Evolutionary conservation across 2,888 invertebrate genomes (phyloP).

Genomic region (Drosophila kuntzei): DNA sequence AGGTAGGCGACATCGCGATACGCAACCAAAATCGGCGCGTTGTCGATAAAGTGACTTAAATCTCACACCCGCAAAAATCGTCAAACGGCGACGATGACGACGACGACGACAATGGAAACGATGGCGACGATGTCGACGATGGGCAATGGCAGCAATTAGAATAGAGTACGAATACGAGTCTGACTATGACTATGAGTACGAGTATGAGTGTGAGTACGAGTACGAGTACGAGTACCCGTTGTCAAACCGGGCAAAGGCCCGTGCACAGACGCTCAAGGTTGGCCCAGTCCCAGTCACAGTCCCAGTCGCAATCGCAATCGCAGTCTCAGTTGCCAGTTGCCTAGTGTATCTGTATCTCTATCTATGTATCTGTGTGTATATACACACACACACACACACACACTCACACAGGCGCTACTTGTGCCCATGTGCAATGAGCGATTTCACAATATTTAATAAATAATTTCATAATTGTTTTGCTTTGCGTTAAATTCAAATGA

Average conservation of each 20-base stretch:
- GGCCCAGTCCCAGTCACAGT: conserved; percentile 54
- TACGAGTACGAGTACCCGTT: conserved; percentile 29
- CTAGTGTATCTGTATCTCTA: conserved; percentile 39
- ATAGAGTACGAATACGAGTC: conserved; percentile 55
- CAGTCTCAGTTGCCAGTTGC: conserved; percentile 12
- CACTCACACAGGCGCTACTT: conserved; percentile 10
- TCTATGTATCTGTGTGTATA: conserved; percentile 33
- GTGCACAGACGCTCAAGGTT: conserved; percentile 59
- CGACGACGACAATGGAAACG: conserved; percentile 26
- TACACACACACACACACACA: conserved; percentile 18
- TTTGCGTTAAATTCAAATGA: conserved; percentile 75
- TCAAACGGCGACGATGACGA: conserved; percentile 44
- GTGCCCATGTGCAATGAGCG: conserved; percentile 68
- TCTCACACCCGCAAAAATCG: conserved; percentile 77
- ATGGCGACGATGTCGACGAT: conserved; percentile 40
- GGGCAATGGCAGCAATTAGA: conserved; percentile 71
- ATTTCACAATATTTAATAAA: conserved; percentile 83
- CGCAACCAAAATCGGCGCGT: conserved; percentile 70
- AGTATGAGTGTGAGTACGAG: conserved; percentile 4
- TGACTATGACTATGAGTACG: conserved; percentile 5
- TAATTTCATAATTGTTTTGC: conserved; percentile 83
- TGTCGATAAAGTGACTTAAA: conserved; percentile 82
- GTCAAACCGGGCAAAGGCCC: conserved; percentile 38
- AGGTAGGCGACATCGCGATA: conserved; percentile 59
- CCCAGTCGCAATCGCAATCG: conserved; percentile 25